Evolutionary conservation across 2,888 invertebrate genomes (phyloP), one percentile per base, ranked within the genome.

Genomic region (Eupithecia abbreviata): DNA sequence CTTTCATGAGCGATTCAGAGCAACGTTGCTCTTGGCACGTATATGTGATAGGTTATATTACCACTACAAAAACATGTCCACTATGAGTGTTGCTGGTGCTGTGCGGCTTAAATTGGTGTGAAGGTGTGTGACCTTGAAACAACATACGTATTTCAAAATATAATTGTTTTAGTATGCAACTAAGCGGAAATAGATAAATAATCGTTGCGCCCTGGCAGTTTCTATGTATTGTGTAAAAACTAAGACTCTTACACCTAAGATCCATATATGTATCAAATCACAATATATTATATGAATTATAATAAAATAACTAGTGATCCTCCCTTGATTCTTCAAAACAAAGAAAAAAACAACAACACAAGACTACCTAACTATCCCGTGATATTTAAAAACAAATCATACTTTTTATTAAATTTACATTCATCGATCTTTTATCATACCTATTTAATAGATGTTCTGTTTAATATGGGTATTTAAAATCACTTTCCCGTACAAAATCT

Each of bases 1-100:
- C n/a, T 45, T 70, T 69, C 18, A 72, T 72, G 74, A 45, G 67
- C 58, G 15, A 71, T 67, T 73, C 30, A 45, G 42, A 45, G 30
- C 58, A 45, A 51, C 18, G 47, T 69, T 68, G 41, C 13, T 65
- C 62, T 62, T 30, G 12, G 49, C 30, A 69, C 69, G 47, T 69
- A 47, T 18, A 13, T 69, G 45, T 58, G 18, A 18, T 58, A 58
- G 9, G 55, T 43, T n/a, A 68, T 68, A 43, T 68, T 68, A 45
- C 45, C 67, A n/a, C 43, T 45, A 43, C 9, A 10, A 68, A 68
- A 68, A 45, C 18, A 68, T 68, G 45, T 68, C 45, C 15, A 9
- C 10, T 10, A n/a, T 15, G 58, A 18, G 58, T 18, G n/a, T 58
- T 58, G 5, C 9, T 58, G 9, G 9, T 18, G 58, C 58, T 58